phyloP scores from a whole-genome alignment of 2,888 invertebrate genomes.

The Campoletis raptor region DNA sequence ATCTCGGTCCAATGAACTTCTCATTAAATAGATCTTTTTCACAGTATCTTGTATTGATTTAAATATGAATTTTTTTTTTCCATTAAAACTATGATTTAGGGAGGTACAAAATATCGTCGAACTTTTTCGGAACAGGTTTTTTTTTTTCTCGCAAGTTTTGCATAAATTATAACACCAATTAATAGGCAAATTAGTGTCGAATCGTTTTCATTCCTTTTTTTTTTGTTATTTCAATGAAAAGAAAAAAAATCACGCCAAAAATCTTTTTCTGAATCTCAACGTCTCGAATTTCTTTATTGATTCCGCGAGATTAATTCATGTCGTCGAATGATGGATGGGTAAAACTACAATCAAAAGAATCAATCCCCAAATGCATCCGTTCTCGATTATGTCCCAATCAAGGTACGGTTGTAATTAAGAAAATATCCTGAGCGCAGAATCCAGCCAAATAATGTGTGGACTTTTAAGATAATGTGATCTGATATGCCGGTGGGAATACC shows the following conservation, averaged over 20 bases:
- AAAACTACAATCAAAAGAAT: not conserved
- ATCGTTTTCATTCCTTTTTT: constrained; percentile 26
- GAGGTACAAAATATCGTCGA: constrained; percentile 21
- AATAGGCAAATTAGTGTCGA: constrained; percentile 54
- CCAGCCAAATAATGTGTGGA: not conserved
- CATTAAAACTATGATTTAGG: constrained; percentile 20
- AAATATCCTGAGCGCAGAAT: constrained; percentile 2
- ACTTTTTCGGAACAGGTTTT: constrained; percentile 49
- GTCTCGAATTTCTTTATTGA: not conserved
- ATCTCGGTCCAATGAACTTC: constrained; percentile 23
- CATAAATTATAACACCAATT: constrained; percentile 50
- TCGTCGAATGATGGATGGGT: not conserved
- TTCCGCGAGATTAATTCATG: not conserved
- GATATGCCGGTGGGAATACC: not conserved
- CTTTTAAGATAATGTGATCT: constrained; percentile 11
- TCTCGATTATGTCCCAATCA: not conserved
- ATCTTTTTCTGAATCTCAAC: not conserved
- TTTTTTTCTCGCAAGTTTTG: constrained; percentile 43
- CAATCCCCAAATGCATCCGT: not conserved
- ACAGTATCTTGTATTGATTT: constrained; percentile 30
- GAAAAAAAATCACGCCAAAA: not conserved
- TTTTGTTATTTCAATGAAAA: not conserved
- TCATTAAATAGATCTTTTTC: constrained; percentile 38
- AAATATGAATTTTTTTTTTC: not conserved
- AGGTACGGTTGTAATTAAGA: not conserved